A percentile compares a stretch with the other conserved stretches of the same genome.
phyloP scores from a whole-genome alignment of 2,797 vertebrate species.

The Mycteria americana region DNA sequence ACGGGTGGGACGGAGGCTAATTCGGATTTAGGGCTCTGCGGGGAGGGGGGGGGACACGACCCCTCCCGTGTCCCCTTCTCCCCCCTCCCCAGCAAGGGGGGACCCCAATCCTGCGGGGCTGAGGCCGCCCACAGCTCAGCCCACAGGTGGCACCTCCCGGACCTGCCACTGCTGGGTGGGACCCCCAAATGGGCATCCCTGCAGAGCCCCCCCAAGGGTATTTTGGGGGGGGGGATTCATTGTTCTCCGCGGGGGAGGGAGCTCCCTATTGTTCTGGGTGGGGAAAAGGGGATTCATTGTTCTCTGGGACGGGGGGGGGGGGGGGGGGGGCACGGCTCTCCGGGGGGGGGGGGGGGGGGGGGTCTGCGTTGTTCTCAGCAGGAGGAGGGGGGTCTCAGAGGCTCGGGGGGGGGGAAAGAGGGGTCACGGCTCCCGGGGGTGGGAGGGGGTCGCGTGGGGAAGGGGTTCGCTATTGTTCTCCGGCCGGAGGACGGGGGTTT shows the following conservation, averaged over 20 bases:
- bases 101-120: background rate
- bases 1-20: background rate
- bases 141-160: slow-evolving; percentile 43
- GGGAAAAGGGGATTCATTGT: slow-evolving; percentile 26
- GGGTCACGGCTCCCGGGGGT: background rate
- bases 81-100: accelerated
- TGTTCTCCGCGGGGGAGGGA: background rate
- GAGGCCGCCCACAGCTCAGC: background rate
- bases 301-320: background rate
- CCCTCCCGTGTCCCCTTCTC: no score
- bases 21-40: background rate
- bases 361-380: background rate
- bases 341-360: background rate
- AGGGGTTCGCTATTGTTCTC: background rate
- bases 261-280: background rate
- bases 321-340: background rate
- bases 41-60: background rate
- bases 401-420: no score
- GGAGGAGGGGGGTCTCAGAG: background rate
- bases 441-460: background rate
- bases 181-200: background rate
- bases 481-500: background rate
- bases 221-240: background rate
- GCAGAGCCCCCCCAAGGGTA: background rate
- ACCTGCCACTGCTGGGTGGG: background rate